Evolutionary conservation across 2,797 vertebrate species (phyloP).

Genomic region (Centroberyx gerrardi): DNA sequence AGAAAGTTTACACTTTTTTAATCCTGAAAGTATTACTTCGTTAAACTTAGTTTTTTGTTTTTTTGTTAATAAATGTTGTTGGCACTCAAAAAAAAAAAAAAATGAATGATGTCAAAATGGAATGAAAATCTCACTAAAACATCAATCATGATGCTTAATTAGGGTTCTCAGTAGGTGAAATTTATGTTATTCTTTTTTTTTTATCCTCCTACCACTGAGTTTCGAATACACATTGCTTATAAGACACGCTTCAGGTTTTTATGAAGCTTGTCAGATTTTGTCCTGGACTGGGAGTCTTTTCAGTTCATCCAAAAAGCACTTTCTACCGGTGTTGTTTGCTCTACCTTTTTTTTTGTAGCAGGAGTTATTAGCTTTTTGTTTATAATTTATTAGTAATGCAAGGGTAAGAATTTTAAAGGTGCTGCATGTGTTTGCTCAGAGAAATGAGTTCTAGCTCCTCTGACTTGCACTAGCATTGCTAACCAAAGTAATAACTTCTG

Average conservation of each 20-base stretch:
- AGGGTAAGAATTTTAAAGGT: conserved; percentile 11
- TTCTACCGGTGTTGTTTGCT: conserved; percentile 24
- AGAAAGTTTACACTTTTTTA: conserved; percentile 88
- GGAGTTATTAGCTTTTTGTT: conserved; percentile 8
- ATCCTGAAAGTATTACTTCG: conserved; percentile 82
- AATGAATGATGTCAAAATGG: conserved; percentile 39
- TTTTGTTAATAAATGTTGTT: conserved; percentile 80
- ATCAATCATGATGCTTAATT: conserved; percentile 68
- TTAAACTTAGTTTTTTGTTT: conserved; percentile 67
- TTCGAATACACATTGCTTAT: conserved; percentile 55
- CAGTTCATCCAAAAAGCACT: conserved; percentile 58
- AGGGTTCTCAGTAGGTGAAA: conserved; percentile 71
- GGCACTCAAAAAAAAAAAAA: conserved; percentile 63
- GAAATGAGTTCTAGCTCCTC: background rate
- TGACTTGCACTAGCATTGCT: conserved; percentile 13
- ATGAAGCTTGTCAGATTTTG: conserved; percentile 58
- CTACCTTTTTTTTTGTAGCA: conserved; percentile 10
- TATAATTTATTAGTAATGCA: conserved; percentile 21
- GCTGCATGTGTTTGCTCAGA: conserved; percentile 16
- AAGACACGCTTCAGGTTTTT: conserved; percentile 62
- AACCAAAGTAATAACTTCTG: conserved; percentile 13
- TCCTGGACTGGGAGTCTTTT: conserved; percentile 45
- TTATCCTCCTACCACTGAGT: conserved; percentile 67
- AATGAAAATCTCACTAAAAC: conserved; percentile 73
- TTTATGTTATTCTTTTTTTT: conserved; percentile 60